Evolutionary conservation across 2,113 vertebrate genomes (phyloP).

Genomic region (Pseudorectes ferrugineus): DNA sequence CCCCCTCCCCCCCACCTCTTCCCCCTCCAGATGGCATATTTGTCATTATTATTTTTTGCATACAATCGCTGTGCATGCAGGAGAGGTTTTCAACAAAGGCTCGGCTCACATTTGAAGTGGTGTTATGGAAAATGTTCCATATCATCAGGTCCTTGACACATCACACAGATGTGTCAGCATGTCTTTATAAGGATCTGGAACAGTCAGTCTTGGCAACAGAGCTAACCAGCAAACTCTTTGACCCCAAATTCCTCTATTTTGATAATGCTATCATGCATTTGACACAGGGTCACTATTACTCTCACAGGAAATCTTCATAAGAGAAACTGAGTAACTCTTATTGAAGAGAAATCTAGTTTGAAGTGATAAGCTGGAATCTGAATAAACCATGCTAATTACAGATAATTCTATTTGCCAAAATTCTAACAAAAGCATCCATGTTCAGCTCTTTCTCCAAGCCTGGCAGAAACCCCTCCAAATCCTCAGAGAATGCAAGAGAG

Average conservation of each 20-base stretch:
- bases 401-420: background rate
- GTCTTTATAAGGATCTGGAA: constrained; percentile 52
- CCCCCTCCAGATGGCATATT: background rate
- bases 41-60: background rate
- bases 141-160: constrained; percentile 10
- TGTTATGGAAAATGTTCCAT: background rate
- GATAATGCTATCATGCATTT: constrained; percentile 19
- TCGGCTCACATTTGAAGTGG: background rate
- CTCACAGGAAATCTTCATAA: background rate
- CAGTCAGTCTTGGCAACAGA: constrained; percentile 20
- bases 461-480: background rate
- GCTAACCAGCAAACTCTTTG: constrained; percentile 16
- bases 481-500: background rate
- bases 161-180: background rate
- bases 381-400: background rate
- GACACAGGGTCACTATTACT: background rate
- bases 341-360: background rate
- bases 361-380: background rate
- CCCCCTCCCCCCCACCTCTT: too few relatives aligned
- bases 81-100: background rate
- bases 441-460: background rate
- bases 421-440: background rate
- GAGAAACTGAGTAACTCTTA: background rate
- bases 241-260: constrained; percentile 26
- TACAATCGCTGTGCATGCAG: background rate